phyloP scores from a whole-genome alignment of 2,888 invertebrate species.

The Drosophila barbarae region DNA sequence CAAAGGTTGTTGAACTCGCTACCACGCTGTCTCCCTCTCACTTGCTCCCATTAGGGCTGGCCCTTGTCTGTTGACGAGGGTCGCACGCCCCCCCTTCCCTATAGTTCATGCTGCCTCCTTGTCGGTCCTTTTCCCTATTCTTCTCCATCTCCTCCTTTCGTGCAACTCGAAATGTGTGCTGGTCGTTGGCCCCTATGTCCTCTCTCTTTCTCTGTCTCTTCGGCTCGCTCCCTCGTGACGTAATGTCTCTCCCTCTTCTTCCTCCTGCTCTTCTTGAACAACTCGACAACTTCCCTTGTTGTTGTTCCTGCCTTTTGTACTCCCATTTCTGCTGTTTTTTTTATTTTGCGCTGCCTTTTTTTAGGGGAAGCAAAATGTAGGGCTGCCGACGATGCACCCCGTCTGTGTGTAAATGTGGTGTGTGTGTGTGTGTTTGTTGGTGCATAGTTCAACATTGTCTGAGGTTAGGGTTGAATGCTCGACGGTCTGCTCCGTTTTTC shows the following conservation, averaged over 20 bases:
- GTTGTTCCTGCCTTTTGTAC: slow-evolving; percentile 22
- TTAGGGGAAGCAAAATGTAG: slow-evolving; percentile 42
- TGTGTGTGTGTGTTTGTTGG: slow-evolving; percentile 20
- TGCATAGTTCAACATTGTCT: slow-evolving; percentile 70
- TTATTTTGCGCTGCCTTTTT: slow-evolving; percentile 11
- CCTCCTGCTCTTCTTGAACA: neutral
- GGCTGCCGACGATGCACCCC: slow-evolving; percentile 52
- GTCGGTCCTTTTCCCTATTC: slow-evolving; percentile 18
- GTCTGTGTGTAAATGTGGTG: slow-evolving; percentile 9
- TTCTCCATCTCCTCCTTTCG: slow-evolving; percentile 19
- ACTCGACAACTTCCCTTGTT: slow-evolving; percentile 15
- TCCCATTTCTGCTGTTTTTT: slow-evolving; percentile 22
- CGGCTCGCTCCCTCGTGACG: slow-evolving; percentile 46
- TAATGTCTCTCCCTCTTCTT: slow-evolving; percentile 51
- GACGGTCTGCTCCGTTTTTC: slow-evolving; percentile 30
- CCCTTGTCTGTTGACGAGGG: slow-evolving; percentile 60
- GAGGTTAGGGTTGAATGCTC: slow-evolving; percentile 76
- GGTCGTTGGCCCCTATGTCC: slow-evolving; percentile 69
- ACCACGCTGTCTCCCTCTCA: slow-evolving; percentile 9
- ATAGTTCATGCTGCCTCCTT: neutral
- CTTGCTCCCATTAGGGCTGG: slow-evolving; percentile 32
- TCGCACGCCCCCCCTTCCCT: slow-evolving; percentile 10
- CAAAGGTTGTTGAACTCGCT: slow-evolving; percentile 78
- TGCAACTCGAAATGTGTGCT: slow-evolving; percentile 71
- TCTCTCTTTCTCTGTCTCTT: slow-evolving; percentile 3